Base-by-base conservation (phyloP, 2,113 vertebrate species). In the Nycticryphes semicollaris region DNA sequence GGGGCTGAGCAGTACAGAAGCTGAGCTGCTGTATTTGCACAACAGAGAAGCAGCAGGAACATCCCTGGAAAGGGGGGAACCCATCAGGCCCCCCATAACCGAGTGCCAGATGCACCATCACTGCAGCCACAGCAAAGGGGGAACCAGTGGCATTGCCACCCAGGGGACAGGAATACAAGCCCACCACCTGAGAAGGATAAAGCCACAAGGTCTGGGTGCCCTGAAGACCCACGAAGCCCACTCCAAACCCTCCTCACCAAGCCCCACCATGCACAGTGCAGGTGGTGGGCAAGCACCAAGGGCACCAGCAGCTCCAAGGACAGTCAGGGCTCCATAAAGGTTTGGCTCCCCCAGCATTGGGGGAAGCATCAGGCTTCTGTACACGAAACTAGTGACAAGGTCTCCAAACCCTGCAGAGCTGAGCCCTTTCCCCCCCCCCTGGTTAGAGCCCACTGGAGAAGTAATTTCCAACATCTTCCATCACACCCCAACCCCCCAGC, bases 181-280 rank as follows among this genome's bases (percentile, higher is more conserved):
- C 67, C n/a, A 2, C 1, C 14, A 16, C n/a, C 35, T 6, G 33
- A 9, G 7, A 41, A 9, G 81, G 33, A 5, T 4, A 41, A 22
- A 35, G 48, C 3, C 76, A 21, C 7, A 8, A 4, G 37, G 2
- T 2, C 25, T 25, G 2, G 60, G 63, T 3, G 54, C 50, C 25
- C 30, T 3, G 13, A 27, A 19, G 64, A n/a, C 12, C 28, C 33
- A 8, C 0, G 0, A 10, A n/a, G 66, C 5, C 66, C 54, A 0
- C 7, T 9, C 5, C 2, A 8, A 21, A 1, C 35, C 31, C 47
- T 15, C 35, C 12, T 22, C 11, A 21, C 57, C 11, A 30, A 80
- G 24, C 21, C 31, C 24, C 33, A 33, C 64, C 33, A 4, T 1
- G 33, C 19, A 1, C 7, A 3, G 28, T 0, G 33, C 1, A 4